Evolutionary conservation across 2,888 invertebrate species (phyloP).

Genomic region (Digitonthophagus gazella): DNA sequence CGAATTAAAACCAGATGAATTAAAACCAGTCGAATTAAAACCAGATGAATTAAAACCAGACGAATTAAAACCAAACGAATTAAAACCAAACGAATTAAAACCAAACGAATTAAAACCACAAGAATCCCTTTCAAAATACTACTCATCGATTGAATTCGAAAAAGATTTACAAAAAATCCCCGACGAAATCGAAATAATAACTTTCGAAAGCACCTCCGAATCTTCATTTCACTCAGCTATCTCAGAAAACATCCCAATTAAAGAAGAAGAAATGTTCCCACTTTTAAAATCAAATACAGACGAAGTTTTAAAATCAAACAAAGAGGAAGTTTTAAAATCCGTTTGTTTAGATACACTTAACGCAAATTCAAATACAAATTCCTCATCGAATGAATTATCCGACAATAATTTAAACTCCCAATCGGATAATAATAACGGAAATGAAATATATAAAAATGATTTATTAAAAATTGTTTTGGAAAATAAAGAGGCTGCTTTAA

Average conservation of each 20-base stretch:
- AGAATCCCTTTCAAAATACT: neutral
- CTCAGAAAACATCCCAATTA: neutral
- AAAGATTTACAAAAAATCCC: neutral
- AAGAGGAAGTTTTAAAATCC: neutral
- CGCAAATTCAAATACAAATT: constrained; percentile 52
- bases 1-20: too few relatives aligned
- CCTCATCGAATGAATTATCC: constrained; percentile 7
- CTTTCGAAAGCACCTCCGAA: constrained; percentile 4
- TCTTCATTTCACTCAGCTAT: constrained; percentile 1
- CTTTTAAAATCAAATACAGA: neutral
- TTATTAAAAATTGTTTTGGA: constrained; percentile 37
- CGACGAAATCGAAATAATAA: neutral
- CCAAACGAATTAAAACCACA: too few relatives aligned
- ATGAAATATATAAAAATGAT: neutral
- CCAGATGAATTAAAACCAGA: too few relatives aligned
- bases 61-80: too few relatives aligned
- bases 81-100: too few relatives aligned
- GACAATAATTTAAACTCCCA: too few relatives aligned
- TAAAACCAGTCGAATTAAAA: too few relatives aligned
- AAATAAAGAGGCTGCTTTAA: constrained; percentile 51
- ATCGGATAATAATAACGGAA: too few relatives aligned
- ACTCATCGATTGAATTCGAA: neutral
- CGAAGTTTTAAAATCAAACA: neutral
- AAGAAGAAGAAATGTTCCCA: neutral
- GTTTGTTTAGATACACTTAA: constrained; percentile 53